A percentile compares a stretch with the other conserved stretches of the same genome.
Evolutionary conservation across 1,140 invertebrate species (phyloP).

Genomic region (Caenorhabditis latens): DNA sequence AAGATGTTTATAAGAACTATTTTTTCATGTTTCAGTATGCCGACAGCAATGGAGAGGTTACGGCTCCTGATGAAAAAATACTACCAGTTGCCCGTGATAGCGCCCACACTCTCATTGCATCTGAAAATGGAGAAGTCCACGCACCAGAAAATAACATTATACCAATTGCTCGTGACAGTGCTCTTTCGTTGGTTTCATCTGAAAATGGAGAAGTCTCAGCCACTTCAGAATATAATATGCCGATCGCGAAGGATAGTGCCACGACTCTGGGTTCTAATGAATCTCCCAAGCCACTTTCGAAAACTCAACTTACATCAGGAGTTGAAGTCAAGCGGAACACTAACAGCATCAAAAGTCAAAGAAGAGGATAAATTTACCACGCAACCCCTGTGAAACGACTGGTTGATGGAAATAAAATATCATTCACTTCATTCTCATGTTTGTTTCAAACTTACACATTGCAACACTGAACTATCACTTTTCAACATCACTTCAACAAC

Average conservation of each 20-base stretch:
- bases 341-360: not conserved
- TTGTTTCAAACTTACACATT: too few species aligned
- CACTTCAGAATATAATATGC: not conserved
- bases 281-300: not conserved
- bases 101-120: not conserved
- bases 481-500: too few species aligned
- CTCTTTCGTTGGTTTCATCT: not conserved
- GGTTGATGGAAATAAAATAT: too few species aligned
- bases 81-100: conserved; percentile 26
- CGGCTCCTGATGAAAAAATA: not conserved
- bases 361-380: not conserved
- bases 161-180: conserved; percentile 13
- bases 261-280: not conserved
- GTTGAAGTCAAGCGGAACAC: not conserved
- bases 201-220: conserved; percentile 10
- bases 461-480: too few species aligned
- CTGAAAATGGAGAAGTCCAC: conserved; percentile 1
- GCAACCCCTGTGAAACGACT: too few species aligned
- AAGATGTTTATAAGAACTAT: not conserved
- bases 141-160: not conserved
- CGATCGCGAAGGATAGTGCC: conserved; percentile 12
- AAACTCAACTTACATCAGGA: not conserved
- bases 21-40: not conserved
- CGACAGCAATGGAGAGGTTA: not conserved
- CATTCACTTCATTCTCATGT: too few species aligned